Conservation (phyloP, 2,113 vertebrate genomes). For the Carettochelys insculpta region DNA sequence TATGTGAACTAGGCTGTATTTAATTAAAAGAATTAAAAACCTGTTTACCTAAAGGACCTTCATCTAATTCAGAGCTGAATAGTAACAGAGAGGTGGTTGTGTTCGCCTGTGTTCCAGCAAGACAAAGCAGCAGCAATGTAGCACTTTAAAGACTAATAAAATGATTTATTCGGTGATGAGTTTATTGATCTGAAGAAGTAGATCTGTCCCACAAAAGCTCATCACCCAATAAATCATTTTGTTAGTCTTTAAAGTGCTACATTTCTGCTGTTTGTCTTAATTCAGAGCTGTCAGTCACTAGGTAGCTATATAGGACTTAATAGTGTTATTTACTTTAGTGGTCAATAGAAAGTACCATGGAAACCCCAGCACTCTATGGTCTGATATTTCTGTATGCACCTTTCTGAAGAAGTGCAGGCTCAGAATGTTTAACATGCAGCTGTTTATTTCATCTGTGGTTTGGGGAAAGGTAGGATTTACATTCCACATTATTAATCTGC, state of each 20-base stretch:
- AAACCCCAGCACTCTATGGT: slow-evolving; percentile 21
- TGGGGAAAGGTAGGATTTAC: background rate
- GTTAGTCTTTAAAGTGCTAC: no score
- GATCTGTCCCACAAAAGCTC: no score
- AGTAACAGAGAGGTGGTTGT: no score
- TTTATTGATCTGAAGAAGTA: no score
- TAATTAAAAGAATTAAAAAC: background rate
- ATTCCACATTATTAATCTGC: slow-evolving; percentile 4
- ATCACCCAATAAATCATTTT: no score
- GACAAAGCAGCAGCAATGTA: no score
- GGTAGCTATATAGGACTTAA: slow-evolving; percentile 35
- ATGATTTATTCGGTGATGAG: no score
- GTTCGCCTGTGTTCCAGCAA: no score
- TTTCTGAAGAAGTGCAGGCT: slow-evolving; percentile 6
- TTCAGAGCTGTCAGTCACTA: slow-evolving; percentile 44
- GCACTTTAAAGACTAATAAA: no score
- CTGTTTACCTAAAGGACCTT: background rate
- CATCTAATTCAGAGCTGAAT: slow-evolving; percentile 35
- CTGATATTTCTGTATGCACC: background rate
- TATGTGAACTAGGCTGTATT: background rate
- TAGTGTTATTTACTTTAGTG: slow-evolving; percentile 4
- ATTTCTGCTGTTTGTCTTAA: no score
- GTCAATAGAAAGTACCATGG: slow-evolving; percentile 48
- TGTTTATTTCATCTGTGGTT: background rate
- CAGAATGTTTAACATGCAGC: background rate